A percentile compares a stretch with the other conserved stretches of the same genome.
These are phyloP conservation scores for Vombatus ursinus DNA, from an alignment of 2,113 vertebrate genomes.

Conservation along the genomic window DNA sequence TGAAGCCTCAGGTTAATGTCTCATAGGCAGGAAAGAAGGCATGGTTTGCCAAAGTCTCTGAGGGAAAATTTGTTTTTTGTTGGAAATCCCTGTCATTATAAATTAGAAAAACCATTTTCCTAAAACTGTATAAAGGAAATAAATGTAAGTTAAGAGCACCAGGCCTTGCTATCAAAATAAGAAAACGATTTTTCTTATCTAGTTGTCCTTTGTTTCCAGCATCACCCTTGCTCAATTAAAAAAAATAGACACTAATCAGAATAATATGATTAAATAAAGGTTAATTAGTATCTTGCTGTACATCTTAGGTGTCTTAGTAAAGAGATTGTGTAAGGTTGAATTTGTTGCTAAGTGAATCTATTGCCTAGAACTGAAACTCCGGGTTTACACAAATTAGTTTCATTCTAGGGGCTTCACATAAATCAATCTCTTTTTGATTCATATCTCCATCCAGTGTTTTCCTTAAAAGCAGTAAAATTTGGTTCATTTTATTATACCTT, in stretches of 20 bases:
- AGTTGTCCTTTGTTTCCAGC: not conserved
- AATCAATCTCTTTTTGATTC: not conserved
- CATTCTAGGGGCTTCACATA: not conserved
- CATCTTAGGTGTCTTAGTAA: slow-evolving; percentile 8
- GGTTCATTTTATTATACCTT: not conserved
- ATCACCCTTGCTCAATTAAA: slow-evolving; percentile 12
- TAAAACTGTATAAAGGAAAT: slow-evolving; percentile 21
- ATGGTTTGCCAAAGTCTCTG: not conserved
- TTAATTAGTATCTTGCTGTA: not conserved
- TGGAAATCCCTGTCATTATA: slow-evolving; percentile 14
- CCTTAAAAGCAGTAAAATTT: not conserved
- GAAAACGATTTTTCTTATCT: slow-evolving; percentile 16
- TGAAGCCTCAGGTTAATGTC: not conserved
- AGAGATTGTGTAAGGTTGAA: not conserved
- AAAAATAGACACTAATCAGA: not conserved
- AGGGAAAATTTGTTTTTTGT: slow-evolving; percentile 15
- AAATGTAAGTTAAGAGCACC: slow-evolving; percentile 22
- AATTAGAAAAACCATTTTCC: not conserved
- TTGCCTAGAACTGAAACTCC: not conserved
- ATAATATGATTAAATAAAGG: not conserved
- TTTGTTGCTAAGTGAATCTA: not conserved
- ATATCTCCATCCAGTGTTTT: not conserved
- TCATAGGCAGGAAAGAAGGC: not conserved
- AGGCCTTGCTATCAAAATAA: not conserved
- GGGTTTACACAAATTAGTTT: not conserved